These are phyloP conservation scores for Laothoe populi DNA, from an alignment of 2,888 invertebrate species.

Conservation along the genomic window DNA sequence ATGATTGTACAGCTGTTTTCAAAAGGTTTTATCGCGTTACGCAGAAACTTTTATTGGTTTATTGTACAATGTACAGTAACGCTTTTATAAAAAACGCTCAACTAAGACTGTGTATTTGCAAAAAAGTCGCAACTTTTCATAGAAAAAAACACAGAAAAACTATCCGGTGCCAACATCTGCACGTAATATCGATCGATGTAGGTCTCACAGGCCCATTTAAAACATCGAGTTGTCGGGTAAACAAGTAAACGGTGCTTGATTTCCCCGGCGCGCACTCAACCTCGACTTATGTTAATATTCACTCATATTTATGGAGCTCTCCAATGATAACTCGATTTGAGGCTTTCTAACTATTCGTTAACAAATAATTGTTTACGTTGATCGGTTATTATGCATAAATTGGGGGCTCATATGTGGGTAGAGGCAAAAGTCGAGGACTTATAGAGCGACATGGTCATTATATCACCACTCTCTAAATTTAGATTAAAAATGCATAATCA, in stretches of 20 bases:
- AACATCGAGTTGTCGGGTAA: constrained; percentile 36
- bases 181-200: constrained; percentile 27
- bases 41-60: background rate
- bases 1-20: too few species aligned
- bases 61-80: background rate
- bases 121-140: background rate
- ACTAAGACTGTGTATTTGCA: background rate
- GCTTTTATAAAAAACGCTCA: background rate
- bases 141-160: constrained; percentile 7
- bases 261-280: constrained; percentile 49
- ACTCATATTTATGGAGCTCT: constrained; percentile 25
- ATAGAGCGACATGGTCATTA: too few species aligned
- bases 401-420: too few species aligned
- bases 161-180: constrained; percentile 10
- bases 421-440: too few species aligned
- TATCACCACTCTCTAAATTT: too few species aligned
- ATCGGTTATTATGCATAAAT: background rate
- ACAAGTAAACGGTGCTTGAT: constrained; percentile 50
- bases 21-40: background rate
- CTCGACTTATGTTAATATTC: constrained; percentile 25
- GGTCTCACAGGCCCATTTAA: constrained; percentile 29
- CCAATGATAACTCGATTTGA: constrained; percentile 14
- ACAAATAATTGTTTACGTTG: background rate
- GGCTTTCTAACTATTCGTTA: constrained; percentile 9
- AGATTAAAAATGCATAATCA: too few species aligned